A percentile compares a stretch with the other conserved stretches of the same genome.
Evolutionary conservation across 2,888 invertebrate genomes (phyloP).

Genomic region (Elysia crispata): DNA sequence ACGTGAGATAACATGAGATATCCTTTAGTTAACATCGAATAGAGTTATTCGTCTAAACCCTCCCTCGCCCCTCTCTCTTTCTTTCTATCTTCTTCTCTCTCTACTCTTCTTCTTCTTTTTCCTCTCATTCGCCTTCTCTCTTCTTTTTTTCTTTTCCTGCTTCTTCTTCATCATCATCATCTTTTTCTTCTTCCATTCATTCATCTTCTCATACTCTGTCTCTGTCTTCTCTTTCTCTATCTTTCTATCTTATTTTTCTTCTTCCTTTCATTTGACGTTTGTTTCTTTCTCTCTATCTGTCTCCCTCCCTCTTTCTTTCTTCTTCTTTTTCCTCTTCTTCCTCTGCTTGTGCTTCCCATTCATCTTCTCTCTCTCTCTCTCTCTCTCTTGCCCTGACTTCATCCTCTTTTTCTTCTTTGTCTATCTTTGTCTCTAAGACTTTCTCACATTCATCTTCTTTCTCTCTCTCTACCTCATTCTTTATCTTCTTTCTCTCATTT

Average conservation of each 20-base stretch:
- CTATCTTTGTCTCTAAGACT: neutral
- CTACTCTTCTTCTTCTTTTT: no score
- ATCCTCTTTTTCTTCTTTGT: neutral
- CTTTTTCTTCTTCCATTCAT: no score
- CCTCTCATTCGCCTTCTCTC: slow-evolving; percentile 14
- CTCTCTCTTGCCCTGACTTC: neutral
- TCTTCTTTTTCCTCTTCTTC: neutral
- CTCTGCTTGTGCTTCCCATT: neutral
- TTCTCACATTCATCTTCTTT: neutral
- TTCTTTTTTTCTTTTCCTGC: no score
- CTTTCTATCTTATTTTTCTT: neutral
- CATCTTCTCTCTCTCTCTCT: neutral
- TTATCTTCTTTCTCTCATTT: neutral
- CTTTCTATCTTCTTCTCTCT: neutral
- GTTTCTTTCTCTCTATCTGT: no score
- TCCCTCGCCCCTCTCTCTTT: no score
- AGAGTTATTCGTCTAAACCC: no score
- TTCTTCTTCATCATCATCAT: no score
- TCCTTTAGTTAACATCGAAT: no score
- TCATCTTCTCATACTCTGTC: neutral
- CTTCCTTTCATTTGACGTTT: neutral
- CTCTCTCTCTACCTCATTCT: no score
- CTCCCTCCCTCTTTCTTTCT: slow-evolving; percentile 5
- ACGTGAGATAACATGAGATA: no score
- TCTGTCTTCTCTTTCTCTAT: neutral